A percentile compares a stretch with the other conserved stretches of the same genome.
Conservation (phyloP, 2,113 vertebrate genomes). For the Thunnus thynnus region DNA sequence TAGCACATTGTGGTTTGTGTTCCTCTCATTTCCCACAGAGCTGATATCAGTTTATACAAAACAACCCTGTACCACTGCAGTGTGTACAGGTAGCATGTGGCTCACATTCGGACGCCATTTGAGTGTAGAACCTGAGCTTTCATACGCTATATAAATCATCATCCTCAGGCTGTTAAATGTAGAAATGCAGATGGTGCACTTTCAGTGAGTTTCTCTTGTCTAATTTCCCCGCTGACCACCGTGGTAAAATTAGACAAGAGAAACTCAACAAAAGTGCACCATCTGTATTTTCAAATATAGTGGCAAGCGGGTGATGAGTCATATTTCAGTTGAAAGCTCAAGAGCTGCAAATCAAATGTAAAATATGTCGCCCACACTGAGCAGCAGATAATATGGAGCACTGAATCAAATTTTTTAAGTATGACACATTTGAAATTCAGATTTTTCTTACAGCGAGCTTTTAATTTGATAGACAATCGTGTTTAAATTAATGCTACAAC, state of each 20-base stretch:
- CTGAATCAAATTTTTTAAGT: background rate
- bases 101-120: slow-evolving; percentile 14
- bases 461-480: background rate
- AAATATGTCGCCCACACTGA: background rate
- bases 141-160: slow-evolving; percentile 40
- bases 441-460: background rate
- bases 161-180: slow-evolving; percentile 23
- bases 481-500: background rate
- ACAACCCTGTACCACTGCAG: background rate
- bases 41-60: slow-evolving; percentile 4
- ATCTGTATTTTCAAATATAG: slow-evolving; percentile 28
- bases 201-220: slow-evolving; percentile 41
- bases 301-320: slow-evolving; percentile 1
- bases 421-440: background rate
- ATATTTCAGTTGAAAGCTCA: slow-evolving; percentile 11
- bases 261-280: slow-evolving; percentile 16
- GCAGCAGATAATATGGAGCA: background rate
- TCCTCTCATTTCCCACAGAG: background rate
- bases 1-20: slow-evolving; percentile 1
- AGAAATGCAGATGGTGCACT: slow-evolving; percentile 49
- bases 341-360: slow-evolving; percentile 16
- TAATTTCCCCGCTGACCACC: slow-evolving; percentile 51
- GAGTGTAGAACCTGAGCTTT: slow-evolving; percentile 6
- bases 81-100: slow-evolving; percentile 10
- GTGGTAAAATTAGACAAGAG: slow-evolving; percentile 31